Evolutionary conservation across 2,888 invertebrate species (phyloP).

Genomic region (Latheticus oryzae): DNA sequence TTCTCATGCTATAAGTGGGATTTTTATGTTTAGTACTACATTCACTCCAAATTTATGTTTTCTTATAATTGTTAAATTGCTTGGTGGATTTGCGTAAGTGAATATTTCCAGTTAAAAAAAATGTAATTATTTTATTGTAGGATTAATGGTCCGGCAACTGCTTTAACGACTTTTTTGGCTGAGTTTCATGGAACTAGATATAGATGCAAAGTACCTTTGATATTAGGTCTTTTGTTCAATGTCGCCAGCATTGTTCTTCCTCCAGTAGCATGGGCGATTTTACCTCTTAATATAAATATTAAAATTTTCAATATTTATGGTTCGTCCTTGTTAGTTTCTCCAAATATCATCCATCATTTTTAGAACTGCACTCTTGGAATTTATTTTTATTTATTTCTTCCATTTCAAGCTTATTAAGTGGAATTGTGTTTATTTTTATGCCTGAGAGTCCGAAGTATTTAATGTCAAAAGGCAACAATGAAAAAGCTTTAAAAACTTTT

Average conservation of each 20-base stretch:
- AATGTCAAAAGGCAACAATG: constrained; percentile 73
- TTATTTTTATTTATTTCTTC: constrained; percentile 68
- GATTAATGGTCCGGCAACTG: constrained; percentile 76
- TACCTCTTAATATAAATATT: constrained; percentile 71
- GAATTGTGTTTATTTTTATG: constrained; percentile 69
- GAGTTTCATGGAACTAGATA: constrained; percentile 76
- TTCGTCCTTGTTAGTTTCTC: constrained; percentile 2
- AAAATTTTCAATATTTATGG: constrained; percentile 57
- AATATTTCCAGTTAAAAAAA: background rate
- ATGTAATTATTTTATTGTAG: constrained; percentile 61
- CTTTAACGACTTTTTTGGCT: constrained; percentile 75
- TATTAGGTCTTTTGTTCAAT: constrained; percentile 73
- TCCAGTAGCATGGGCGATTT: constrained; percentile 76
- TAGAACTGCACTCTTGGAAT: constrained; percentile 71
- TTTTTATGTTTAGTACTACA: constrained; percentile 72
- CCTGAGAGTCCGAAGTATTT: constrained; percentile 83
- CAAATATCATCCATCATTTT: constrained; percentile 22
- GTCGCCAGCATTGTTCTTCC: constrained; percentile 73
- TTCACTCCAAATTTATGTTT: constrained; percentile 74
- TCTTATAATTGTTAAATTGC: constrained; percentile 75
- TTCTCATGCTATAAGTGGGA: constrained; percentile 72
- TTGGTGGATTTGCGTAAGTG: constrained; percentile 36
- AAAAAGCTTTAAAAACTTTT: constrained; percentile 73
- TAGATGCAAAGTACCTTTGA: constrained; percentile 72
- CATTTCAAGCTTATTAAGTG: constrained; percentile 74